Conservation (phyloP, 2,888 invertebrate species). For the Sussaba pulchella region DNA sequence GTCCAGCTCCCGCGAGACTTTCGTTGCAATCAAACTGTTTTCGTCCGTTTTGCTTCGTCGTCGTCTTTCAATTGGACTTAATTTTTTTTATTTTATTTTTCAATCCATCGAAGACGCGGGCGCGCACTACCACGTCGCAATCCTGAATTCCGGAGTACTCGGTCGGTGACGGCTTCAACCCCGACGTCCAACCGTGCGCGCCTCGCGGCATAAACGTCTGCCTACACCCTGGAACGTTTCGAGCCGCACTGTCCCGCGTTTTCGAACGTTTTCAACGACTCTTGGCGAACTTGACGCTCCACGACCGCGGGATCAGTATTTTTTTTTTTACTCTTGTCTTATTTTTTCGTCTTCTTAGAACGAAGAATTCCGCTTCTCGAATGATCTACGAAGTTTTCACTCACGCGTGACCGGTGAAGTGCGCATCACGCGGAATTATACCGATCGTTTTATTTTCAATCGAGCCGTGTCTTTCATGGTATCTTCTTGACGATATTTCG, state of each 20-base stretch:
- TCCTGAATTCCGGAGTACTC: conserved; percentile 21
- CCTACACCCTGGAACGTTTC: not conserved
- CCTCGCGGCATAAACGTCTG: not conserved
- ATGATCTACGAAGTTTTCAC: conserved; percentile 11
- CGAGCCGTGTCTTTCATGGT: no score
- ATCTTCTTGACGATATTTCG: no score
- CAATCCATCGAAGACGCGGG: not conserved
- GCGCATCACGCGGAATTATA: no score
- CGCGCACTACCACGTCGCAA: conserved; percentile 22
- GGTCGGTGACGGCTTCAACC: not conserved
- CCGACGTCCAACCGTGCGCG: not conserved
- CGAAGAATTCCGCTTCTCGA: conserved; percentile 22
- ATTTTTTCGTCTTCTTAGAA: conserved; percentile 1
- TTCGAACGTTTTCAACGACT: not conserved
- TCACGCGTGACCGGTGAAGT: conserved; percentile 28
- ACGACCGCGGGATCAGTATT: not conserved
- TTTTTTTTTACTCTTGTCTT: not conserved
- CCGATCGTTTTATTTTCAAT: not conserved
- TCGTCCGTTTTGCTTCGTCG: not conserved
- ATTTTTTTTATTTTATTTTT: conserved; percentile 13
- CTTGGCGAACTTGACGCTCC: conserved; percentile 35
- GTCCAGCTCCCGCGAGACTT: conserved; percentile 3
- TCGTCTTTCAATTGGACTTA: not conserved
- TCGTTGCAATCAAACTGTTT: conserved; percentile 15
- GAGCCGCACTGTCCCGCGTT: not conserved